Conservation (phyloP, 2,888 invertebrate genomes). For the Ariolimax columbianus region DNA sequence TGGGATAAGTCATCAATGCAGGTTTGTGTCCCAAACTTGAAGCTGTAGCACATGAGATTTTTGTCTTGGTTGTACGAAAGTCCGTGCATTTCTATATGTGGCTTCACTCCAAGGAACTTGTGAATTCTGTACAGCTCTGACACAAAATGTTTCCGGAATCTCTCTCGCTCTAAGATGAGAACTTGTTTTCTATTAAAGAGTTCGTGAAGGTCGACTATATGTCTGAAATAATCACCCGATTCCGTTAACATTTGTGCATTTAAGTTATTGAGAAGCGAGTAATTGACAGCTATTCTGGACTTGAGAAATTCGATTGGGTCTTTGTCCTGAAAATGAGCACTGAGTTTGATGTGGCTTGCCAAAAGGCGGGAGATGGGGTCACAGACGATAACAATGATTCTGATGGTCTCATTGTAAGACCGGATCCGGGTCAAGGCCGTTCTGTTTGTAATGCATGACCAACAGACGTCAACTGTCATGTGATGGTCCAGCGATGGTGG, state of each 20-base stretch:
- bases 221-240: slow-evolving; percentile 36
- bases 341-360: background rate
- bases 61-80: background rate
- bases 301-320: slow-evolving; percentile 4
- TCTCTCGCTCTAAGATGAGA: slow-evolving; percentile 9
- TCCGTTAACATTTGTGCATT: slow-evolving; percentile 1
- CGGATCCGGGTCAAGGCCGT: slow-evolving; percentile 12
- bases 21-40: background rate
- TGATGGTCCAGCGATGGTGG: slow-evolving; percentile 43
- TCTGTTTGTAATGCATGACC: slow-evolving; percentile 29
- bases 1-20: slow-evolving; percentile 1
- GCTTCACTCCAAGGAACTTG: slow-evolving; percentile 27
- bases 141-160: slow-evolving; percentile 12
- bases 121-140: slow-evolving; percentile 15
- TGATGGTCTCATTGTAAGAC: slow-evolving; percentile 42
- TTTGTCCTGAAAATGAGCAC: background rate
- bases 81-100: background rate
- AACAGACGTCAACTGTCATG: slow-evolving; percentile 37
- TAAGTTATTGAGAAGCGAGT: background rate
- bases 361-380: slow-evolving; percentile 42
- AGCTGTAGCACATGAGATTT: slow-evolving; percentile 14
- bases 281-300: background rate
- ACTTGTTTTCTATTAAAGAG: slow-evolving; percentile 30
- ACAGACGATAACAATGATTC: slow-evolving; percentile 34
- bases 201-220: slow-evolving; percentile 12